These are phyloP conservation scores for Salarias fasciatus DNA, from an alignment of 2,797 vertebrate genomes.

Conservation along the genomic window DNA sequence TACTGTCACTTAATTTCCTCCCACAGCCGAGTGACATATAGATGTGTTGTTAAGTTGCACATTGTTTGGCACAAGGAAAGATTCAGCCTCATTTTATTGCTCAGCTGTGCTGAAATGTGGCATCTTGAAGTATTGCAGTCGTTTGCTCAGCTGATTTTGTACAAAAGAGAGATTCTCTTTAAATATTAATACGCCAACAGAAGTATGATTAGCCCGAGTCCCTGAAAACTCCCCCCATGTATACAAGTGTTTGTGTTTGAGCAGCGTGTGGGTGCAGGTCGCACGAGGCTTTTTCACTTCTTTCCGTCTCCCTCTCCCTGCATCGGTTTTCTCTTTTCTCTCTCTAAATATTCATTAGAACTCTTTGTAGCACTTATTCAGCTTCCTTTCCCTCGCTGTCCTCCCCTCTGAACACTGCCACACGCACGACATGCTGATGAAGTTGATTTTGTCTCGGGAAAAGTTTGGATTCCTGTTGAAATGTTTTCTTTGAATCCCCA, in stretches of 20 bases:
- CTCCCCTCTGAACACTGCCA: conserved; percentile 13
- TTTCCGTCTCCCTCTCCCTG: conserved; percentile 16
- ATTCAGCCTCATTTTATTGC: no score
- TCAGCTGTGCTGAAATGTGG: neutral
- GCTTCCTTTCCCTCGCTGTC: conserved; percentile 13
- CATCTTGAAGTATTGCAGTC: conserved; percentile 9
- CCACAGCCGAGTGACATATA: no score
- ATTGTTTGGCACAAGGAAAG: no score
- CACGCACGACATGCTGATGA: conserved; percentile 40
- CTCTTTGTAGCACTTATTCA: conserved; percentile 52
- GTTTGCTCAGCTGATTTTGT: conserved; percentile 23
- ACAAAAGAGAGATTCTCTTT: conserved; percentile 18
- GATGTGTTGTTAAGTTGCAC: no score
- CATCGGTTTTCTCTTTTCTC: conserved; percentile 14
- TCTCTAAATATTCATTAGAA: conserved; percentile 49
- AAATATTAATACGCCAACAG: conserved; percentile 41
- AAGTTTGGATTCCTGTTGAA: neutral
- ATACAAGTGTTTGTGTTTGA: conserved; percentile 9
- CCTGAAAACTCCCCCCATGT: conserved; percentile 5
- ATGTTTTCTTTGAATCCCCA: conserved; percentile 19
- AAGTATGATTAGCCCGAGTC: conserved; percentile 37
- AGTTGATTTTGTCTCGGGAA: conserved; percentile 2
- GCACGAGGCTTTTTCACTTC: conserved; percentile 10
- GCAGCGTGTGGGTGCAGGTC: neutral
- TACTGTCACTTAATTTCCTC: neutral